A percentile compares a stretch with the other conserved stretches of the same genome.
Evolutionary conservation across 2,888 invertebrate species (phyloP).

Genomic region (Cistogaster globosa): DNA sequence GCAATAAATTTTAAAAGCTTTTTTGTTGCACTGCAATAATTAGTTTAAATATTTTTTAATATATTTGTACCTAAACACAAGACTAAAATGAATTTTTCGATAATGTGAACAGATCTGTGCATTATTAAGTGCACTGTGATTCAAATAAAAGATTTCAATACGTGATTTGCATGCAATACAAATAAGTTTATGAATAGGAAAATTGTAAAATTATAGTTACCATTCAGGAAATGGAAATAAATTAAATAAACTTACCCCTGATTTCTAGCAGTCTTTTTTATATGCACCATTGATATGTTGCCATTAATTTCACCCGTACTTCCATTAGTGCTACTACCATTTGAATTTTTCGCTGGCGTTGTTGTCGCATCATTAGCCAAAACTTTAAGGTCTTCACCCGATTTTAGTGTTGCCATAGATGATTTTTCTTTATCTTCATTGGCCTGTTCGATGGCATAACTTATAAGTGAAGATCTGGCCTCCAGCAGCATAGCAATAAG

Average conservation of each 20-base stretch:
- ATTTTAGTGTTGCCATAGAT: constrained; percentile 69
- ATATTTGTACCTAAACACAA: too few species aligned
- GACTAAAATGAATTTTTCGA: too few species aligned
- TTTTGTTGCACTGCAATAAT: too few species aligned
- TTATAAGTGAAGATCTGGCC: constrained; percentile 85
- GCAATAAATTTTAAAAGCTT: too few species aligned
- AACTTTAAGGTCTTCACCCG: constrained; percentile 66
- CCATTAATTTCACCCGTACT: constrained; percentile 69
- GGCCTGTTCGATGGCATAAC: constrained; percentile 80
- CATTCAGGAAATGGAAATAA: not conserved
- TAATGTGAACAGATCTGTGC: too few species aligned
- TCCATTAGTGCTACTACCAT: constrained; percentile 58
- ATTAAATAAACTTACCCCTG: constrained; percentile 80
- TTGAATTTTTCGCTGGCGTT: constrained; percentile 32
- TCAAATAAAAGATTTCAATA: too few species aligned
- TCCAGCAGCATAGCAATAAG: constrained; percentile 94
- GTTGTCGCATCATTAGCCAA: constrained; percentile 37
- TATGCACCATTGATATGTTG: constrained; percentile 63
- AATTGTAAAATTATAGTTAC: too few species aligned
- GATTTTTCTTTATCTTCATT: constrained; percentile 77
- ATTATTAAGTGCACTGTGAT: too few species aligned
- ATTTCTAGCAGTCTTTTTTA: constrained; percentile 74
- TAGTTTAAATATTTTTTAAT: too few species aligned
- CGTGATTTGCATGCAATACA: too few species aligned
- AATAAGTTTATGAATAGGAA: too few species aligned